These are phyloP conservation scores for Hyla sarda DNA, from an alignment of 2,113 vertebrate genomes.

Conservation along the genomic window DNA sequence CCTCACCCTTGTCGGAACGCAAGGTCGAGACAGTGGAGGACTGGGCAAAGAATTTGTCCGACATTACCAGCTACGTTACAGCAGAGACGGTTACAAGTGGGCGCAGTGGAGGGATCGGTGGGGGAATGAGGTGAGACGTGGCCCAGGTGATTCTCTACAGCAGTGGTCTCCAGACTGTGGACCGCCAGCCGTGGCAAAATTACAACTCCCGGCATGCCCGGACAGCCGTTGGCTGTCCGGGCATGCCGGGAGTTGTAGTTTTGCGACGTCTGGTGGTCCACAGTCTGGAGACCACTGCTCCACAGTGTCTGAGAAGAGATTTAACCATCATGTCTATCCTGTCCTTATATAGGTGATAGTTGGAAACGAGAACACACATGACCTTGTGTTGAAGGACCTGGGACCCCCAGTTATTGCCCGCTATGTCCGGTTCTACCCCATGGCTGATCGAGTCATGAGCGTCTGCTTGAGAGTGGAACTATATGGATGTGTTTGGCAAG, in stretches of 20 bases:
- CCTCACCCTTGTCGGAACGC: constrained; percentile 89
- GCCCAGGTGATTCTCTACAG: background rate
- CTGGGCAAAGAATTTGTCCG: constrained; percentile 91
- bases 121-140: constrained; percentile 79
- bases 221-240: no score
- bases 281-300: no score
- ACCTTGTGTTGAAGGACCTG: constrained; percentile 91
- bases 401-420: constrained; percentile 87
- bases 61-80: constrained; percentile 86
- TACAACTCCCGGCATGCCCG: no score
- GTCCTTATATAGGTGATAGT: constrained; percentile 80
- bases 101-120: constrained; percentile 89
- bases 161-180: no score
- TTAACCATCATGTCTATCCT: background rate
- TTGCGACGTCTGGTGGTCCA: no score
- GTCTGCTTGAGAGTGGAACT: constrained; percentile 94
- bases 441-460: constrained; percentile 92
- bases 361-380: constrained; percentile 90
- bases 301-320: background rate
- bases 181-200: no score
- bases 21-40: constrained; percentile 90
- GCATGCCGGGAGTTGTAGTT: no score
- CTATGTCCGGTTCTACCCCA: constrained; percentile 87
- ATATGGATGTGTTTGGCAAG: constrained; percentile 91
- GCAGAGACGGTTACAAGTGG: constrained; percentile 86